A percentile compares a stretch with the other conserved stretches of the same genome.
These are phyloP conservation scores for Augiades crinisus DNA, from an alignment of 2,888 invertebrate genomes.

Conservation along the genomic window DNA sequence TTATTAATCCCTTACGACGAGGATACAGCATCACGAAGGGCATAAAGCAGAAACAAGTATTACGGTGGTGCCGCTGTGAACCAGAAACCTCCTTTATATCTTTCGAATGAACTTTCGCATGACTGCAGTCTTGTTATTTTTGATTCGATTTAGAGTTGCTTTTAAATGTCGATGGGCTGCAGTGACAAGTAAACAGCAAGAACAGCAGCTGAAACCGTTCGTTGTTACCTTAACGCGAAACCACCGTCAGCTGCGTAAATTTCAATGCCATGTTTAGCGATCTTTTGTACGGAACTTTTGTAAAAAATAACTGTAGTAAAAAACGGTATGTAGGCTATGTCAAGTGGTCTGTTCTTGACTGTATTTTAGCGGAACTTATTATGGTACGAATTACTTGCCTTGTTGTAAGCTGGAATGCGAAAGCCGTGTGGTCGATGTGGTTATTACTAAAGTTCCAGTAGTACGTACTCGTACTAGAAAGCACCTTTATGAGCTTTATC, in stretches of 20 bases:
- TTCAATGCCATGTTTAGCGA: constrained; percentile 14
- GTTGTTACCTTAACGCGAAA: not conserved
- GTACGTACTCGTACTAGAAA: not conserved
- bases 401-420: not conserved
- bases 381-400: constrained; percentile 14
- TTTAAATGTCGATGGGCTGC: no score
- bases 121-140: no score
- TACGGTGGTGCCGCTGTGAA: no score
- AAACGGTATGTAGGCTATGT: constrained; percentile 19
- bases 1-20: no score
- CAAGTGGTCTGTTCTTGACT: constrained; percentile 19
- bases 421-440: not conserved
- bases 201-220: no score
- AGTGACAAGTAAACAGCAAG: no score
- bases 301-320: constrained; percentile 9
- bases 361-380: constrained; percentile 16
- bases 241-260: not conserved
- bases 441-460: constrained; percentile 13
- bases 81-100: no score
- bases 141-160: no score
- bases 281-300: constrained; percentile 1
- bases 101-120: no score
- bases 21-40: no score
- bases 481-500: not conserved
- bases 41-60: no score